phyloP scores from a whole-genome alignment of 2,113 vertebrate genomes.

The cattle (Bos taurus) region DNA sequence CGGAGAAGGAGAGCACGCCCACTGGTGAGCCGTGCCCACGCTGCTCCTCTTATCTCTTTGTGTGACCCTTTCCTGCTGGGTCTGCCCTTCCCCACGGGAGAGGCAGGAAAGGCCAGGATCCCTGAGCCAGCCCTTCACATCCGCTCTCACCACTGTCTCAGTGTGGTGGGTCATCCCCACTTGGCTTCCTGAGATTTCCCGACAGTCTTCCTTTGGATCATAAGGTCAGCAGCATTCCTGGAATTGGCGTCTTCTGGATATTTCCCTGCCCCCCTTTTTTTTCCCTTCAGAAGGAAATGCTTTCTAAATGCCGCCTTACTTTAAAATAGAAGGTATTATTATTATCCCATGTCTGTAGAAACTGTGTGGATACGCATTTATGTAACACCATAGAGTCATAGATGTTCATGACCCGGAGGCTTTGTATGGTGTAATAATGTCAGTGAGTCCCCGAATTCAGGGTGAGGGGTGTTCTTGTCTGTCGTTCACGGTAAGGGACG shows the following conservation, averaged over 20 bases:
- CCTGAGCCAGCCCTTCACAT: background rate
- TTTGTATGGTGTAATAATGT: background rate
- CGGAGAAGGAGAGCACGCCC: background rate
- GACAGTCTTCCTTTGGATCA: background rate
- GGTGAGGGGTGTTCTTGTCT: background rate
- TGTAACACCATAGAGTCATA: background rate
- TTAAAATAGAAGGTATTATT: background rate
- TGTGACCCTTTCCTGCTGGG: background rate
- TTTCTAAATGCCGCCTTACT: background rate
- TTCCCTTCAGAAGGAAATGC: background rate
- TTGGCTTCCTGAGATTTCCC: conserved; percentile 23
- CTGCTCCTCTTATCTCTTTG: background rate
- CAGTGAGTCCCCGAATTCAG: background rate
- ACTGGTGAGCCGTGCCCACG: background rate
- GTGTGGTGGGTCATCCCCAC: background rate
- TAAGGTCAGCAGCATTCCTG: background rate
- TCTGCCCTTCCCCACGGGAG: background rate
- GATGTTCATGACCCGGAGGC: background rate
- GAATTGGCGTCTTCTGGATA: background rate
- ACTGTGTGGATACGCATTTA: background rate
- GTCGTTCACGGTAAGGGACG: background rate
- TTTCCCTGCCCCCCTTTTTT: background rate
- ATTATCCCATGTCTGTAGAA: background rate
- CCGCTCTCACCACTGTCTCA: background rate
- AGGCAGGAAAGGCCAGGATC: background rate